phyloP scores from a whole-genome alignment of 2,113 vertebrate species.

The Paedocypris sp. region DNA sequence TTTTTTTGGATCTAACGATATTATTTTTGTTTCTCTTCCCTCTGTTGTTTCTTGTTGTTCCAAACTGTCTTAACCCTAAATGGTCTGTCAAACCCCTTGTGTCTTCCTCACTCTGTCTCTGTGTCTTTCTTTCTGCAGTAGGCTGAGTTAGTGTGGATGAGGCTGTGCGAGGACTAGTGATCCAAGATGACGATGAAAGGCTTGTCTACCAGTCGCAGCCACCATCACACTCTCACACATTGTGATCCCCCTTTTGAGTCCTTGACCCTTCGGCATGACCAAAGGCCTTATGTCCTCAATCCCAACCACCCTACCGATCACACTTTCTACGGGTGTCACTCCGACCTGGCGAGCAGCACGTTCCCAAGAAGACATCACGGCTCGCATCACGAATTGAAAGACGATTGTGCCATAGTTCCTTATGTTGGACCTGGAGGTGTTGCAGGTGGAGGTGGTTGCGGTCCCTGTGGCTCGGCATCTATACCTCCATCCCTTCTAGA shows the following conservation, averaged over 20 bases:
- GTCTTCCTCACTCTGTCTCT: background rate
- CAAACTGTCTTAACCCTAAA: background rate
- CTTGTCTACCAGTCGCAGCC: slow-evolving; percentile 83
- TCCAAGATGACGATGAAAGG: slow-evolving; percentile 81
- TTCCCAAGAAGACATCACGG: slow-evolving; percentile 92
- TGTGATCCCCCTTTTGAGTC: slow-evolving; percentile 72
- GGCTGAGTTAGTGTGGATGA: background rate
- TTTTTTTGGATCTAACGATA: too few relatives aligned
- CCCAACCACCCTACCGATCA: slow-evolving; percentile 71
- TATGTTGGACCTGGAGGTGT: slow-evolving; percentile 51
- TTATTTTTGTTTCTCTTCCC: slow-evolving; percentile 33
- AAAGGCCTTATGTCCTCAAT: slow-evolving; percentile 79
- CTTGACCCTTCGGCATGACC: slow-evolving; percentile 68
- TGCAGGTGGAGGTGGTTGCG: slow-evolving; percentile 7
- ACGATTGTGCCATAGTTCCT: slow-evolving; percentile 76
- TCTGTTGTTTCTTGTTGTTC: background rate
- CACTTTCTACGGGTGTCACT: slow-evolving; percentile 61
- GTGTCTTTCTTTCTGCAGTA: slow-evolving; percentile 7
- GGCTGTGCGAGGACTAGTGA: slow-evolving; percentile 23
- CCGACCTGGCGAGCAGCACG: slow-evolving; percentile 88
- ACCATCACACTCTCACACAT: slow-evolving; percentile 75
- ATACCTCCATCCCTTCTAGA: slow-evolving; percentile 76
- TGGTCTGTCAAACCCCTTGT: background rate
- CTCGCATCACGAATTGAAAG: slow-evolving; percentile 73
- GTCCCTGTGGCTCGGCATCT: slow-evolving; percentile 43